Percentiles rank a stretch among this genome's conserved stretches.
These are phyloP conservation scores for Agrotis segetum DNA, from an alignment of 2,888 invertebrate species.

Conservation along the genomic window DNA sequence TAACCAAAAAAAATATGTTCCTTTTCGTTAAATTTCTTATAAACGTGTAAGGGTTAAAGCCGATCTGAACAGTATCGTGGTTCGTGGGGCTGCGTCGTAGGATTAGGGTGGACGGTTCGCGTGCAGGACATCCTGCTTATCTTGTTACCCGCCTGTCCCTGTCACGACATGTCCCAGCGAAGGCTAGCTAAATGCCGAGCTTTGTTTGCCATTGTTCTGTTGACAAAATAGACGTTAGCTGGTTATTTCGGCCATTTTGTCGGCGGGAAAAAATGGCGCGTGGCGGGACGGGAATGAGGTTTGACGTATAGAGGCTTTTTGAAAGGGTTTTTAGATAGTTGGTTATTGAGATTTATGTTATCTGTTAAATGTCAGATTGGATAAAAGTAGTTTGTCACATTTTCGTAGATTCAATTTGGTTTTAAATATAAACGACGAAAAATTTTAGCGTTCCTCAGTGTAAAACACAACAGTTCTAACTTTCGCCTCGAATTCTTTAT, in stretches of 20 bases:
- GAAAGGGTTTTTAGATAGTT: background rate
- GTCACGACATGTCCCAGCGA: slow-evolving; percentile 75
- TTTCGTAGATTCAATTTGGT: background rate
- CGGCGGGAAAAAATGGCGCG: slow-evolving; percentile 11
- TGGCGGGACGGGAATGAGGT: slow-evolving; percentile 11
- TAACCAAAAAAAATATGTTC: too few species aligned
- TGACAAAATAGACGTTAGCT: slow-evolving; percentile 55
- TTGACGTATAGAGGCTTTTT: slow-evolving; percentile 25
- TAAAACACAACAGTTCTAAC: slow-evolving; percentile 30
- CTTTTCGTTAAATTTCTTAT: too few species aligned
- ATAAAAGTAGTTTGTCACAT: background rate
- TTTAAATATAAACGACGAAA: background rate
- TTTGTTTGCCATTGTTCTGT: slow-evolving; percentile 69
- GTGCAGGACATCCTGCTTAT: slow-evolving; percentile 78
- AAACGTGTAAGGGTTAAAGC: too few species aligned
- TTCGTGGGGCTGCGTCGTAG: slow-evolving; percentile 63
- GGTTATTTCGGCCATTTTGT: slow-evolving; percentile 21
- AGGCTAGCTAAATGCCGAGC: slow-evolving; percentile 75
- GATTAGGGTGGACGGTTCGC: slow-evolving; percentile 72
- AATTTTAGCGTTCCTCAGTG: slow-evolving; percentile 9
- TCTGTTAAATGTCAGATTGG: background rate
- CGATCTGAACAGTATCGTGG: slow-evolving; percentile 57
- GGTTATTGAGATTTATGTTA: slow-evolving; percentile 31
- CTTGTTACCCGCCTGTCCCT: slow-evolving; percentile 81
- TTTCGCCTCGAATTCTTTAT: slow-evolving; percentile 44